Evolutionary conservation across 2,888 invertebrate genomes (phyloP).

Genomic region (Drosophila histrio): DNA sequence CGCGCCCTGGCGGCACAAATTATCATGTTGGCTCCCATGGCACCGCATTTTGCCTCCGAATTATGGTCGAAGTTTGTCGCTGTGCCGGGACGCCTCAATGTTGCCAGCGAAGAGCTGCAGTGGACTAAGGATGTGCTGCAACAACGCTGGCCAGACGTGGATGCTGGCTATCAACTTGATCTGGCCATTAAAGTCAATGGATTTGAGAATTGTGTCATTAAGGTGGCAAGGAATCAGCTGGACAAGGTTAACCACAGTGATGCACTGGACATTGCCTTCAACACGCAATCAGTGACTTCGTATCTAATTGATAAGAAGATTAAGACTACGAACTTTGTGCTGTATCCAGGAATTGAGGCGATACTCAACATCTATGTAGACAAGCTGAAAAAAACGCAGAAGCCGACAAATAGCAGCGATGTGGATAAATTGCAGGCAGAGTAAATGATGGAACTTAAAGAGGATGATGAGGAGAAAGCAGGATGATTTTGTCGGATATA

Average conservation of each 20-base stretch:
- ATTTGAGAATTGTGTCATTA: constrained; percentile 85
- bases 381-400: constrained; percentile 68
- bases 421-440: constrained; percentile 31
- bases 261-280: constrained; percentile 85
- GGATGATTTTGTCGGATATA: neutral
- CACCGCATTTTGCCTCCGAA: constrained; percentile 96
- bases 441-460: constrained; percentile 6
- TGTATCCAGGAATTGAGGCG: constrained; percentile 84
- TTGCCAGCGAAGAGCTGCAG: constrained; percentile 85
- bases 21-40: constrained; percentile 94
- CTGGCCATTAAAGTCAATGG: constrained; percentile 88
- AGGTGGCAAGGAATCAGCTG: constrained; percentile 85
- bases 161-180: constrained; percentile 88
- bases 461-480: neutral
- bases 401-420: constrained; percentile 36
- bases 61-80: constrained; percentile 92
- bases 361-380: constrained; percentile 82
- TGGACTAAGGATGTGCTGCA: constrained; percentile 90
- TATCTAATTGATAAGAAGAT: constrained; percentile 83
- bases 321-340: constrained; percentile 80
- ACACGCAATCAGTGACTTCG: constrained; percentile 83
- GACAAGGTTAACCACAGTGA: constrained; percentile 85
- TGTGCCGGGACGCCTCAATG: constrained; percentile 86
- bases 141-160: constrained; percentile 91
- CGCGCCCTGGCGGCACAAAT: constrained; percentile 91